These are phyloP conservation scores for Microtus oregoni DNA, from an alignment of 2,113 vertebrate genomes.

Conservation along the genomic window DNA sequence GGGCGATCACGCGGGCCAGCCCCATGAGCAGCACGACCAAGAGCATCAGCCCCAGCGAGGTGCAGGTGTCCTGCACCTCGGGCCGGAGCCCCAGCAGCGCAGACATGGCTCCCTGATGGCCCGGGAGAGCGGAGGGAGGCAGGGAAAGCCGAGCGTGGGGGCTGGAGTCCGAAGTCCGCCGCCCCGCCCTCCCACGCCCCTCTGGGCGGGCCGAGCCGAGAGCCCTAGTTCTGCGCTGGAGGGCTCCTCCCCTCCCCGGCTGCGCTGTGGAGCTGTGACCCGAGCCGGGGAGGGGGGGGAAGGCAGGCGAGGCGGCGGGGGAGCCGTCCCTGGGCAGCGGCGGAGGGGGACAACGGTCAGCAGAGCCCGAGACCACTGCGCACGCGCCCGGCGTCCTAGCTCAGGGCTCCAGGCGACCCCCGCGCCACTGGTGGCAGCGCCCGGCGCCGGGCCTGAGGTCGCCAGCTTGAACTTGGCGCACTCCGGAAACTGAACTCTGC, in stretches of 20 bases:
- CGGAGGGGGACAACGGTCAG: conserved; percentile 14
- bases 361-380: background rate
- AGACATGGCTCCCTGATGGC: conserved; percentile 25
- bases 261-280: background rate
- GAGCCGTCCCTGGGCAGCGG: background rate
- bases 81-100: conserved; percentile 46
- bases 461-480: rapidly evolving
- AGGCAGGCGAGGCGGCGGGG: background rate
- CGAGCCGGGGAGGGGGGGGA: background rate
- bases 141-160: background rate
- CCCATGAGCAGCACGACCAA: conserved; percentile 63
- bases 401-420: rapidly evolving
- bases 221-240: conserved; percentile 48
- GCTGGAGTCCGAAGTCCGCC: conserved; percentile 54
- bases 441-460: background rate
- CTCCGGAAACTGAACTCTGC: background rate
- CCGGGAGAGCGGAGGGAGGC: background rate
- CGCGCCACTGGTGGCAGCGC: rapidly evolving
- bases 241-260: conserved; percentile 1
- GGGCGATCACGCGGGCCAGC: conserved; percentile 63
- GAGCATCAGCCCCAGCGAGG: conserved; percentile 75
- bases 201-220: conserved; percentile 32
- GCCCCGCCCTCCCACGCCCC: conserved; percentile 62
- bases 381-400: conserved; percentile 11
- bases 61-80: conserved; percentile 68